Conservation (phyloP, 2,888 invertebrate genomes). For the Erebia epiphron region DNA sequence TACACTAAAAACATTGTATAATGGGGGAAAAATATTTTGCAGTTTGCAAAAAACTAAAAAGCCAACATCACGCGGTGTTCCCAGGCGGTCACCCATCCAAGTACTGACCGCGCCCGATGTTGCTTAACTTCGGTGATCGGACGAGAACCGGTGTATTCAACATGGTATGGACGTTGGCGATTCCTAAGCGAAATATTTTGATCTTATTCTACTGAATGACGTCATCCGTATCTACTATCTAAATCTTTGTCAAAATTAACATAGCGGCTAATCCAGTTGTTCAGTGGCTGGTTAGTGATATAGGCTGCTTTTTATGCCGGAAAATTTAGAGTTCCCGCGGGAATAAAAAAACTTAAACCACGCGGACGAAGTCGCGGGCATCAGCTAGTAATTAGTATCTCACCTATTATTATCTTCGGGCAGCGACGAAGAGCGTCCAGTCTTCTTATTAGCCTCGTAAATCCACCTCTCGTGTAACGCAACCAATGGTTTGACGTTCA, state of each 20-base stretch:
- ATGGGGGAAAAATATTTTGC: too few species aligned
- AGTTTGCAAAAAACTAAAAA: conserved; percentile 38
- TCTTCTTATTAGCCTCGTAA: conserved; percentile 71
- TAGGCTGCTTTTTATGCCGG: too few species aligned
- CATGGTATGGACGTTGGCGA: conserved; percentile 66
- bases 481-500: conserved; percentile 74
- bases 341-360: too few species aligned
- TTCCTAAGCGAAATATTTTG: too few species aligned
- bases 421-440: conserved; percentile 65
- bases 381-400: conserved; percentile 4
- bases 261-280: too few species aligned
- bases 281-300: too few species aligned
- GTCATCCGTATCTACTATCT: too few species aligned
- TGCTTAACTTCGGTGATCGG: conserved; percentile 74
- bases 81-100: conserved; percentile 68
- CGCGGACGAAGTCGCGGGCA: too few species aligned
- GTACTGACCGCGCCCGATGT: conserved; percentile 62
- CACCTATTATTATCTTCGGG: conserved; percentile 70
- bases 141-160: conserved; percentile 77
- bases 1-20: too few species aligned
- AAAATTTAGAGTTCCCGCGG: too few species aligned
- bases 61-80: conserved; percentile 45
- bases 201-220: too few species aligned
- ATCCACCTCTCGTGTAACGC: conserved; percentile 79
- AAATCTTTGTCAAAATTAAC: too few species aligned